These are phyloP conservation scores for Acromyrmex charruanus DNA, from an alignment of 1,140 invertebrate genomes.

Conservation along the genomic window DNA sequence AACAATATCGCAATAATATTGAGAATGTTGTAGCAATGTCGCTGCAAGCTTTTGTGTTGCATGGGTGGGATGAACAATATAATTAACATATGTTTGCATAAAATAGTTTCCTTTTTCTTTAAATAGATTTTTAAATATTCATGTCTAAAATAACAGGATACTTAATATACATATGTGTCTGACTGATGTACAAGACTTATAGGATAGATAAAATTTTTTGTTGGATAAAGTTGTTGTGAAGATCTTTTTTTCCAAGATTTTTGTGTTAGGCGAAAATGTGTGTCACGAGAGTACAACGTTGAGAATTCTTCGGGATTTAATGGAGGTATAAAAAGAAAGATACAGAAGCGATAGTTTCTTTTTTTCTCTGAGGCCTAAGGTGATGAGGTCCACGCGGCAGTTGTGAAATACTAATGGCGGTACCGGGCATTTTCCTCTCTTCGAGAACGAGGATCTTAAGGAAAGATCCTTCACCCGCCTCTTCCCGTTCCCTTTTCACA, in stretches of 20 bases:
- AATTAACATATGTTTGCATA: background rate
- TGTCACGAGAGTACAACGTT: conserved; percentile 7
- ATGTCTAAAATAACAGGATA: background rate
- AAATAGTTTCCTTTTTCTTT: background rate
- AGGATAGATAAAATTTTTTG: background rate
- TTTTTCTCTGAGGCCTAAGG: background rate
- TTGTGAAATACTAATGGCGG: conserved; percentile 52
- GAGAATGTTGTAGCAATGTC: too few relatives aligned
- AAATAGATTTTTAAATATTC: conserved; percentile 6
- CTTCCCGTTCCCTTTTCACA: conserved; percentile 12
- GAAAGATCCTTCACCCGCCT: background rate
- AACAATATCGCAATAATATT: too few relatives aligned
- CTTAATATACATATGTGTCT: too few relatives aligned
- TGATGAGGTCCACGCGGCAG: conserved; percentile 48
- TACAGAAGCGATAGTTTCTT: conserved; percentile 40
- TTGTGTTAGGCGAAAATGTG: conserved; percentile 33
- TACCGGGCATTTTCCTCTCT: conserved; percentile 32
- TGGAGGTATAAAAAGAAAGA: conserved; percentile 38
- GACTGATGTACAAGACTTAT: too few relatives aligned
- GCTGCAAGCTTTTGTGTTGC: too few relatives aligned
- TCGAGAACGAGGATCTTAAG: background rate
- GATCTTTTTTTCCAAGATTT: background rate
- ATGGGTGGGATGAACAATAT: too few relatives aligned
- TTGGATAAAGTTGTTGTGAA: background rate
- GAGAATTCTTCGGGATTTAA: conserved; percentile 11